Percentiles rank a stretch among this genome's conserved stretches.
phyloP scores from a whole-genome alignment of 2,888 invertebrate genomes.

The Cosmia pyralina region DNA sequence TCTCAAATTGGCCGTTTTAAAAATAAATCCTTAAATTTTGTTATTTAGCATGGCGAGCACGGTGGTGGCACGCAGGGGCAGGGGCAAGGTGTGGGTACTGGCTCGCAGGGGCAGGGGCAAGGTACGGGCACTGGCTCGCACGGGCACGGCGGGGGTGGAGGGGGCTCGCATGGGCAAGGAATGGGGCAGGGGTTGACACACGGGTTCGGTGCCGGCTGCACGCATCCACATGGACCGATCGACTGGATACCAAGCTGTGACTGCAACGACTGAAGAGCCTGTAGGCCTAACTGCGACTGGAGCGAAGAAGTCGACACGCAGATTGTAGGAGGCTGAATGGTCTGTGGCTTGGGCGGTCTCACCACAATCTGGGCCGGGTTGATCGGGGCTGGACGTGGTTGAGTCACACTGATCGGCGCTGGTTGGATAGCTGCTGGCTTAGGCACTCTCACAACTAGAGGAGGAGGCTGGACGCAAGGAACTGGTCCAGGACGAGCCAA shows the following conservation, averaged over 20 bases:
- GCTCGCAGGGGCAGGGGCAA: neutral
- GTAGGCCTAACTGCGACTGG: conserved; percentile 17
- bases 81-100: neutral
- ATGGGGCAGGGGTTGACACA: conserved; percentile 10
- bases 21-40: conserved; percentile 26
- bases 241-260: neutral
- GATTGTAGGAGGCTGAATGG: conserved; percentile 74
- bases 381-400: conserved; percentile 71
- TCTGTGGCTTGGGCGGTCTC: conserved; percentile 69
- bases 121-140: conserved; percentile 8
- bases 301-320: conserved; percentile 61
- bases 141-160: conserved; percentile 22
- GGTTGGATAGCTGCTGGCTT: conserved; percentile 72
- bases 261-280: neutral
- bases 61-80: conserved; percentile 42
- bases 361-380: conserved; percentile 75
- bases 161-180: conserved; percentile 21
- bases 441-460: conserved; percentile 73
- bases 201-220: no score
- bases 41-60: conserved; percentile 56
- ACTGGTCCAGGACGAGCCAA: conserved; percentile 73
- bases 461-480: conserved; percentile 73
- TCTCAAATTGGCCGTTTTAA: neutral
- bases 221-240: conserved; percentile 8
- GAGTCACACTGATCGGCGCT: conserved; percentile 72